These are phyloP conservation scores for Poecilia velifera DNA, from an alignment of 2,797 vertebrate species.

Conservation along the genomic window DNA sequence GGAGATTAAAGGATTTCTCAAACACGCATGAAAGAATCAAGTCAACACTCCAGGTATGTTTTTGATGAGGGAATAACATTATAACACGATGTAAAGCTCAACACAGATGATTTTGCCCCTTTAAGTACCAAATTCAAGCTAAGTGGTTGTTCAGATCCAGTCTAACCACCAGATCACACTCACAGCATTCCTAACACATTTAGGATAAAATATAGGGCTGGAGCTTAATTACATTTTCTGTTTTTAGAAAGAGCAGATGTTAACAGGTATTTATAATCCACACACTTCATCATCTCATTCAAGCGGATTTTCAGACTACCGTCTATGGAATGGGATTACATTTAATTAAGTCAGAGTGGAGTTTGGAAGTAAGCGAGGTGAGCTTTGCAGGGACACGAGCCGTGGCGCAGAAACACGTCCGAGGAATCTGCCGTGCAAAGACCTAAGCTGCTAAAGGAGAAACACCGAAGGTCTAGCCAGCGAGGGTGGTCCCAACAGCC, in stretches of 20 bases:
- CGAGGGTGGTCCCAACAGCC: slow-evolving; percentile 57
- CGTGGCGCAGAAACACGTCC: slow-evolving; percentile 15
- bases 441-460: slow-evolving; percentile 27
- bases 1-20: too few relatives aligned
- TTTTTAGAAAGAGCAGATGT: slow-evolving; percentile 60
- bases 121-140: slow-evolving; percentile 31
- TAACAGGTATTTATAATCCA: slow-evolving; percentile 56
- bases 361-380: slow-evolving; percentile 52
- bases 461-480: slow-evolving; percentile 16
- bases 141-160: slow-evolving; percentile 31
- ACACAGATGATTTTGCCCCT: too few relatives aligned
- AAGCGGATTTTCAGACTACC: slow-evolving; percentile 75
- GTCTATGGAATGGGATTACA: slow-evolving; percentile 62
- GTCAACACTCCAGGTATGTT: too few relatives aligned
- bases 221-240: slow-evolving; percentile 44
- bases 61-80: too few relatives aligned
- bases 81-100: too few relatives aligned
- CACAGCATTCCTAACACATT: slow-evolving; percentile 14
- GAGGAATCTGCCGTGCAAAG: slow-evolving; percentile 22
- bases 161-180: slow-evolving; percentile 24
- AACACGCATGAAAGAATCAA: too few relatives aligned
- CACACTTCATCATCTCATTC: slow-evolving; percentile 37
- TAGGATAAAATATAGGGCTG: slow-evolving; percentile 5
- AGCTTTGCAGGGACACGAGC: slow-evolving; percentile 48
- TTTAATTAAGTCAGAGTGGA: slow-evolving; percentile 70